Base-by-base conservation (phyloP, 2,888 invertebrate genomes). In the Metalampra italica region DNA sequence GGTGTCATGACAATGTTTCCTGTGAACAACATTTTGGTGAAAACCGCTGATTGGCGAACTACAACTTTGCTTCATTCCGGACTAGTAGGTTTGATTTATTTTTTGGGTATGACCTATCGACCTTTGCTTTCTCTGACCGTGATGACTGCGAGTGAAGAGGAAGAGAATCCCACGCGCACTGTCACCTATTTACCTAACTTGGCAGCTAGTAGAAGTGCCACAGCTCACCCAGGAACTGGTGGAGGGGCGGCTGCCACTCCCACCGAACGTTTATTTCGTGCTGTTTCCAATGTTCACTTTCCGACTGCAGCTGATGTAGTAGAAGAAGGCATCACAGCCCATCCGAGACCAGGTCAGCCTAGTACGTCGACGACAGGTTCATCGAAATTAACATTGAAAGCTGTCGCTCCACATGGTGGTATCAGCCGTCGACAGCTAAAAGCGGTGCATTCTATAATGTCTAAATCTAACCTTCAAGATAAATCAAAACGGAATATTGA, bases 121-220 rank as follows among this genome's bases (percentile, higher is more conserved):
- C 87, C 88, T 0, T 61, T 87, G 36, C 56, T 85, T 15, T 79
- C 83, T 32, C 54, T 89, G 50, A 78, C 81, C 13, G 78, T 89
- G 9, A 60, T 68, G n/a, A 71, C 74, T 55, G 67, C 75, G 14
- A 67, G 71, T 40, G 75, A 76, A 42, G 81, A 50, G 1, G 44
- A 38, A 32, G 7, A 45, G 82, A 34, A 34, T 46, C 71, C 78
- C 29, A 82, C 80, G 30, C 75, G 78, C 37, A 86, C 86, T 11
- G 82, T 87, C 8, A 82, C 86, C 9, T 86, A 78, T 62, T 72
- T 89, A 57, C 88, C 88, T 44, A 87, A 66, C 56, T 53, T 85
- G 53, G 32, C 34, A 3, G n/a, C n/a, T n/a, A n/a, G n/a, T n/a
- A n/a, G 32, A 32, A 8, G 34, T 12, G 29, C 32, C 40, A 9